Evolutionary conservation across 2,888 invertebrate genomes (phyloP), one percentile per base, ranked within the genome.

Genomic region (Ophonus ardosiacus): DNA sequence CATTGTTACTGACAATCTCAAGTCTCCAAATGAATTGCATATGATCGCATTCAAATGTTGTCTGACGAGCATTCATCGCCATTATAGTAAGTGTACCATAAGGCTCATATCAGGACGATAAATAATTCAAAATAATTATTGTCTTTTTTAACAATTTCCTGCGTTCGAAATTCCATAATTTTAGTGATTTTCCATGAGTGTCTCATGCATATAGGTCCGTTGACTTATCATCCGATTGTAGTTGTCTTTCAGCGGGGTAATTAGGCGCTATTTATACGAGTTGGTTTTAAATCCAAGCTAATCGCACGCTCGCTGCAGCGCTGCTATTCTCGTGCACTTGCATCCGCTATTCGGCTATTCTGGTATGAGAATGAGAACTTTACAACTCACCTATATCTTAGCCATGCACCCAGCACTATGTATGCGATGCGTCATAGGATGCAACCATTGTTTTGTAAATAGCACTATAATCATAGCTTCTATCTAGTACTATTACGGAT

Each of bases 151-250:
- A 4, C 3, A 31, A 31, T 31, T 31, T 24, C 24, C 24, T 24
- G 24, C 24, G 24, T 24, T 31, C 31, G 31, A 31, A 31, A 0
- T 31, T 31, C 31, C 5, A 31, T 5, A 31, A 31, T 31, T 31
- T 4, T 31, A 31, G 31, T 31, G 31, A 31, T 31, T 0, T 31
- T 31, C 5, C 21, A 21, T 2, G 21, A 5, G 31, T 31, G 5
- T 4, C 31, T 31, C 10, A 8, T 18, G 63, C 8, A 63, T 24
- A 13, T 21, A 24, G 40, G 71, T 74, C 71, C 43, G 8, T 74
- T 74, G 71, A 74, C 71, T 74, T 74, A 74, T 40, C 40, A 31
- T 3, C 18, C 71, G 71, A 74, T 74, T 74, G 71, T 17, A 74
- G 43, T 7, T 43, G 71, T 74, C 71, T 74, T 74, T 74, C 71